Evolutionary conservation across 1,140 invertebrate species (phyloP).

Genomic region (Spodoptera litura): DNA sequence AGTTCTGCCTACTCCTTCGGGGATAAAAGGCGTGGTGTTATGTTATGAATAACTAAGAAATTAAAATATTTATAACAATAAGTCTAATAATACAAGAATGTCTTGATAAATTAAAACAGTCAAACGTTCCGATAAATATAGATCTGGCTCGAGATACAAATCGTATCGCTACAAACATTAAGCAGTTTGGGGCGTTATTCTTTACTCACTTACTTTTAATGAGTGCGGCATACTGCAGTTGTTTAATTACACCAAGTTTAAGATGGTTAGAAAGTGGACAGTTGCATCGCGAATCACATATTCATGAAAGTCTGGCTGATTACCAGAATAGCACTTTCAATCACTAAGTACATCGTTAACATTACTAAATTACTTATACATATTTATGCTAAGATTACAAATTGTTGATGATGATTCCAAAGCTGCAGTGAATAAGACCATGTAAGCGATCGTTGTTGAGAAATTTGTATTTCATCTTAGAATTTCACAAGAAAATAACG

Average conservation of each 20-base stretch:
- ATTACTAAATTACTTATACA: background rate
- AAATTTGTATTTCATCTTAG: too few relatives aligned
- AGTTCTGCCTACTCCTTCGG: too few relatives aligned
- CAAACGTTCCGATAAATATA: background rate
- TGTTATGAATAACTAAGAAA: too few relatives aligned
- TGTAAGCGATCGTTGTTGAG: too few relatives aligned
- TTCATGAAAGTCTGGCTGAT: conserved; percentile 5
- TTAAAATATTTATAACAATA: background rate
- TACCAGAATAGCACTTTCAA: conserved; percentile 1
- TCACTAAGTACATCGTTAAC: background rate
- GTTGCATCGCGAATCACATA: background rate
- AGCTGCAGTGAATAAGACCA: too few relatives aligned
- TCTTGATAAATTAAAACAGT: background rate
- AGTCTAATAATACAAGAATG: background rate
- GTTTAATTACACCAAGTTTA: too few relatives aligned
- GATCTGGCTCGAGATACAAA: background rate
- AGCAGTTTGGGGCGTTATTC: too few relatives aligned
- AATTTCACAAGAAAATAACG: too few relatives aligned
- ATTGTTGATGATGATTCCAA: background rate
- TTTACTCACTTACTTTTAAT: too few relatives aligned
- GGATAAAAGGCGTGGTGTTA: too few relatives aligned
- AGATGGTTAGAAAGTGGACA: background rate
- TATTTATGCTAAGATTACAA: background rate
- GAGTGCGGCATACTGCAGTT: too few relatives aligned
- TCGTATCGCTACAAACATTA: background rate